Conservation (phyloP, 2,113 vertebrate species). For the Paradoxurus hermaphroditus region DNA sequence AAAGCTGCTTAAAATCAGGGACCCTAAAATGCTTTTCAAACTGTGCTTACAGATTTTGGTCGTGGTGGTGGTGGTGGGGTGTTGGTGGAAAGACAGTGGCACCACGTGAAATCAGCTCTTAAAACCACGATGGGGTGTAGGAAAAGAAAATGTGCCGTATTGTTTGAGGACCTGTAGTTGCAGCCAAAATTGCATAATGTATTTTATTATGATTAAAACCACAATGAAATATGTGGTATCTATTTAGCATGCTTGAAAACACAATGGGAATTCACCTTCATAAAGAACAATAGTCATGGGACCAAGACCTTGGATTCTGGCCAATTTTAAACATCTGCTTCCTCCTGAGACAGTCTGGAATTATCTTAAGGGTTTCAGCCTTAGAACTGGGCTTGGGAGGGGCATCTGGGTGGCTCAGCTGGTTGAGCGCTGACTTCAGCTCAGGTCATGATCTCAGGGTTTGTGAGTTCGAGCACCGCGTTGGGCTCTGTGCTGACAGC, state of each 20-base stretch:
- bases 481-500: no score
- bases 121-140: background rate
- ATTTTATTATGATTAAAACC: background rate
- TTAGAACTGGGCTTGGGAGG: background rate
- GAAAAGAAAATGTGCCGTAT: background rate
- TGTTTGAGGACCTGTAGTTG: background rate
- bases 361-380: background rate
- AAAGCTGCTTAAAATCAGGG: background rate
- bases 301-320: background rate
- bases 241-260: background rate
- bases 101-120: background rate
- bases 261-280: conserved; percentile 19
- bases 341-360: background rate
- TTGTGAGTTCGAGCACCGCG: no score
- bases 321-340: conserved; percentile 28
- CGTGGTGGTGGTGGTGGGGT: background rate
- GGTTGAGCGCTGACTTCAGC: no score
- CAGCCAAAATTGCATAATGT: background rate
- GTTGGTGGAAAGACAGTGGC: background rate
- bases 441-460: no score
- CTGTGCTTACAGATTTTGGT: background rate
- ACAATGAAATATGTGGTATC: background rate
- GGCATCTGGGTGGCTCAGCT: no score
- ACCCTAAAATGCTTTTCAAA: background rate
- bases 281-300: background rate